These are phyloP conservation scores for Periplaneta americana DNA, from an alignment of 1,140 invertebrate genomes.

Conservation along the genomic window DNA sequence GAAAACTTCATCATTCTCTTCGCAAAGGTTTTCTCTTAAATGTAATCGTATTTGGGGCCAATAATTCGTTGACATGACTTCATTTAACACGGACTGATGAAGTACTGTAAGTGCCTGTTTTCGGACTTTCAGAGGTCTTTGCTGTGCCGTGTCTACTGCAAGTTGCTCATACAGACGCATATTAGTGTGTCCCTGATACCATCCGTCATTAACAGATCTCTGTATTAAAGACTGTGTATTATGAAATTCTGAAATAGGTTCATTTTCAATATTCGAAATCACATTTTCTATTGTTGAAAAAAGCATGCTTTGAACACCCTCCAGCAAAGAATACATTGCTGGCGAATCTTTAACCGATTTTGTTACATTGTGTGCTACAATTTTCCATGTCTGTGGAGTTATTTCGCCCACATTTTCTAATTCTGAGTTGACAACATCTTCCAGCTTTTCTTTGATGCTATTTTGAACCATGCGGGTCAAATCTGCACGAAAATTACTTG, in stretches of 20 bases:
- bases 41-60: not conserved
- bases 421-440: not conserved
- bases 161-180: not conserved
- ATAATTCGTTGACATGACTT: not conserved
- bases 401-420: not conserved
- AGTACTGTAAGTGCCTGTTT: not conserved
- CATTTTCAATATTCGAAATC: not conserved
- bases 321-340: not conserved
- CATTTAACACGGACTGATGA: not conserved
- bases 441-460: not conserved
- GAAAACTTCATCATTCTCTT: not conserved
- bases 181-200: not conserved
- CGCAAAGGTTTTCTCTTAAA: not conserved
- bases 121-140: not conserved
- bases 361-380: not conserved
- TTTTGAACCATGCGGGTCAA: not conserved
- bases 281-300: not conserved
- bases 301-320: not conserved
- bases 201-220: not conserved
- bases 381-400: slow-evolving; percentile 5
- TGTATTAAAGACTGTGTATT: not conserved
- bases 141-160: not conserved
- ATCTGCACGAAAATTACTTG: not conserved
- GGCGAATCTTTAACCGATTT: not conserved
- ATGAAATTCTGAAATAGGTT: not conserved